Evolutionary conservation across 2,797 vertebrate species (phyloP).

Genomic region (Cichlasoma orientale): DNA sequence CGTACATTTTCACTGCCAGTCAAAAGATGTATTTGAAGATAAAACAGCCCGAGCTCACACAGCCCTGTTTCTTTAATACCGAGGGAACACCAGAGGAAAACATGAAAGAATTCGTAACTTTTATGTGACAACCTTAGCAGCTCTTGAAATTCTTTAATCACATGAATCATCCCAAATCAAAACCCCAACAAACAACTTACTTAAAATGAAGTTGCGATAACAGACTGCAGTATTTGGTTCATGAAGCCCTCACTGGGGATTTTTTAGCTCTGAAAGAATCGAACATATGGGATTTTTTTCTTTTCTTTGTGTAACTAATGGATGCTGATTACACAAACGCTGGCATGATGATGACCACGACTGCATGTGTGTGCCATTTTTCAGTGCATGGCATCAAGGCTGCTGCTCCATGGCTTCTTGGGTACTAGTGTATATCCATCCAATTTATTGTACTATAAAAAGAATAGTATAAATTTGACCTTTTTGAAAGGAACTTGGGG

Average conservation of each 20-base stretch:
- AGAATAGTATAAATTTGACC: background rate
- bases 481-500: background rate
- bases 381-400: conserved; percentile 41
- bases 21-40: conserved; percentile 55
- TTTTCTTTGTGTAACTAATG: conserved; percentile 14
- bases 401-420: conserved; percentile 28
- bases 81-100: conserved; percentile 33
- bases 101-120: conserved; percentile 42
- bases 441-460: background rate
- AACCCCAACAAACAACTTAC: conserved; percentile 31
- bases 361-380: conserved; percentile 44
- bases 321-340: conserved; percentile 67
- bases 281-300: background rate
- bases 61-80: conserved; percentile 20
- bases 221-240: conserved; percentile 7
- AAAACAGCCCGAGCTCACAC: conserved; percentile 32
- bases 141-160: conserved; percentile 48
- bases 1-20: conserved; percentile 17
- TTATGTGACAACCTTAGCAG: conserved; percentile 53
- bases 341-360: conserved; percentile 42
- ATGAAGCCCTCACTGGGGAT: background rate
- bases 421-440: conserved; percentile 8
- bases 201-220: conserved; percentile 4
- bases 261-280: conserved; percentile 11
- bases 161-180: conserved; percentile 29